These are phyloP conservation scores for Drosophila lowei DNA, from an alignment of 1,140 invertebrate species.

Conservation along the genomic window DNA sequence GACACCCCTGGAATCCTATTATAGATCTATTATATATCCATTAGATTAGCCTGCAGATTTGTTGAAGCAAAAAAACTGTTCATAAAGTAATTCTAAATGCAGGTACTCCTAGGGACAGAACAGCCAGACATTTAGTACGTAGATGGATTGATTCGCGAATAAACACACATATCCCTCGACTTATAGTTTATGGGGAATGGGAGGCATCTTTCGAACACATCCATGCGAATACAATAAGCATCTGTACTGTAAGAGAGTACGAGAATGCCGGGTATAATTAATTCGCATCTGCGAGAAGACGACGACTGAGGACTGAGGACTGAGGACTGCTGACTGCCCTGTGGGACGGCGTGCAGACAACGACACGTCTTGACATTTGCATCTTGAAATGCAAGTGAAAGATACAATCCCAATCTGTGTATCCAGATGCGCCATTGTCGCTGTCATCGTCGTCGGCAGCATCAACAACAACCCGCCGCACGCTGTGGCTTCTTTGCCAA, in stretches of 20 bases:
- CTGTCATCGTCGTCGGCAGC: constrained; percentile 50
- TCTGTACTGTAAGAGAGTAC: constrained; percentile 2
- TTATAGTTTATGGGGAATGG: no score
- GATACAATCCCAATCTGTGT: constrained; percentile 81
- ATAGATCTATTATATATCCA: no score
- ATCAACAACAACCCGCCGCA: constrained; percentile 18
- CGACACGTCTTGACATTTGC: constrained; percentile 73
- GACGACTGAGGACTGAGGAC: no score
- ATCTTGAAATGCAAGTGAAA: constrained; percentile 80
- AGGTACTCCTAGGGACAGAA: no score
- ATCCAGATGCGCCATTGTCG: constrained; percentile 64
- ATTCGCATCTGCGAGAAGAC: constrained; percentile 34
- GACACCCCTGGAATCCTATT: no score
- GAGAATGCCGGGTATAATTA: constrained; percentile 10
- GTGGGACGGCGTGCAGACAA: constrained; percentile 12
- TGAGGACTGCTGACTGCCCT: neutral
- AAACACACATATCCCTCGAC: no score
- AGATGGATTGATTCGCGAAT: no score
- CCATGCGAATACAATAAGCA: neutral
- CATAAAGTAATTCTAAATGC: no score
- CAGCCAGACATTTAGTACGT: no score
- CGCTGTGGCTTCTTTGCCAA: constrained; percentile 31
- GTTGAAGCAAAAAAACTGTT: no score
- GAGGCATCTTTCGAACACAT: neutral
- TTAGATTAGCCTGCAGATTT: no score